Percentiles rank a stretch among this genome's conserved stretches.
Conservation (phyloP, 2,113 vertebrate species). For the Ivindomyrus marchei region DNA sequence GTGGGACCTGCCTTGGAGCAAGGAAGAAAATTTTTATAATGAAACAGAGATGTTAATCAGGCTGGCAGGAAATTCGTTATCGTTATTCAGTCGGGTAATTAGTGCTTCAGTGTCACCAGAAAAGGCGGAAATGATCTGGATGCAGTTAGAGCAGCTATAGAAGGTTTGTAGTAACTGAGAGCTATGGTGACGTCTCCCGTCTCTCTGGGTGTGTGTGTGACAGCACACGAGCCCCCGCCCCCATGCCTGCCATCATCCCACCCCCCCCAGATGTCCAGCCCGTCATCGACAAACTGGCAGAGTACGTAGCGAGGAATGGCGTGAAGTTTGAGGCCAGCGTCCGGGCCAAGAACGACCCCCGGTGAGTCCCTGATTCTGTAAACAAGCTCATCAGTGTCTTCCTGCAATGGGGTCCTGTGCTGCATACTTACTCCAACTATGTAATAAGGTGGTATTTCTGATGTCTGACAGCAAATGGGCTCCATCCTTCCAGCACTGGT, state of each 20-base stretch:
- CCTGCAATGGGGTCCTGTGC: not conserved
- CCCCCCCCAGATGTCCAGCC: conserved; percentile 93
- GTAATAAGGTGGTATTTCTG: not conserved
- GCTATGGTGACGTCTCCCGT: not conserved
- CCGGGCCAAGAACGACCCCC: conserved; percentile 88
- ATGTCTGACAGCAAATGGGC: not conserved
- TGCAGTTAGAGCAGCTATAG: not conserved
- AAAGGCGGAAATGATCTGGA: not conserved
- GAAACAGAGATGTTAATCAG: not conserved
- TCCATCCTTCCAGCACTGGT: not conserved
- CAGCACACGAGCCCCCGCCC: conserved; percentile 40
- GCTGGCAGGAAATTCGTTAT: not conserved
- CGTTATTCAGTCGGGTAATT: not conserved
- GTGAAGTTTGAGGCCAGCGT: conserved; percentile 93
- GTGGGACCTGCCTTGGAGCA: not conserved
- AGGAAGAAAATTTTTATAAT: not conserved
- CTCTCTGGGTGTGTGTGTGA: not conserved
- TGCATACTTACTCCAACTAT: not conserved
- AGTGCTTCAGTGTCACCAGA: not conserved
- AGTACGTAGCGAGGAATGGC: conserved; percentile 91
- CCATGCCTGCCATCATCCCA: conserved; percentile 76
- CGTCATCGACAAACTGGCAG: conserved; percentile 95
- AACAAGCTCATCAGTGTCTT: not conserved
- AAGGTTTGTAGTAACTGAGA: not conserved
- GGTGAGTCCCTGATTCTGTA: conserved; percentile 62